Base-by-base conservation (phyloP, 2,113 vertebrate species). In the Hyla sarda region DNA sequence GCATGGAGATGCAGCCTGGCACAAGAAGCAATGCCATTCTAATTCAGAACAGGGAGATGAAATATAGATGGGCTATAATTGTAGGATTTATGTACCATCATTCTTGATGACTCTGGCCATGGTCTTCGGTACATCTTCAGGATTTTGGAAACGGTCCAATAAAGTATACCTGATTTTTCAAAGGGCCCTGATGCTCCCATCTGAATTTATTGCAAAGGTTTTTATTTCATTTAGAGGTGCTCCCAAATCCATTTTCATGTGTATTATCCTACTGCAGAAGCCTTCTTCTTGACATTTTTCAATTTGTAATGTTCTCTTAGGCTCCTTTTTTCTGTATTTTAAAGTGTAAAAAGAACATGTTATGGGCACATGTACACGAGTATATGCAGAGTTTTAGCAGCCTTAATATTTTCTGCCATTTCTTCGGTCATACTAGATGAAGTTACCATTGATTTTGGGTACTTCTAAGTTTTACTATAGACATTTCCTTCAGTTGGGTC, bases 41-140 rank as follows among this genome's bases (percentile, higher is more conserved):
- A 41, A 47, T 62, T 81, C 78, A 28, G 56, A 10, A 81, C 10
- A 12, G n/a, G 16, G 37, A 69, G 28, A 71, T 67, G 30, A 82
- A 82, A 82, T 69, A 71, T 52, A 82, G 25, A 82, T 41, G 32
- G 34, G 67, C 21, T 82, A 32, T 69, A 82, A 62, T 45, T 65
- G 16, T 12, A 62, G 54, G 77, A 58, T 58, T 80, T 80, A 41
- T 58, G 54, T 37, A 21, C 54, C 54, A 62, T 60, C 50, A 56
- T 54, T 77, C 50, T 77, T 32, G 50, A 25, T 54, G 67, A 71
- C 67, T 71, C 32, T 30, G 75, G 48, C 48, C 48, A 23, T 77
- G 50, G 48, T 32, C 28, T 34, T 77, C 2, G 9, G 25, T 48
- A 28, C n/a, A 17, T 28, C 25, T 48, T 5, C 23, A 52, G 25